Evolutionary conservation across 2,797 vertebrate species (phyloP).

Genomic region (Nyctalus aviator): DNA sequence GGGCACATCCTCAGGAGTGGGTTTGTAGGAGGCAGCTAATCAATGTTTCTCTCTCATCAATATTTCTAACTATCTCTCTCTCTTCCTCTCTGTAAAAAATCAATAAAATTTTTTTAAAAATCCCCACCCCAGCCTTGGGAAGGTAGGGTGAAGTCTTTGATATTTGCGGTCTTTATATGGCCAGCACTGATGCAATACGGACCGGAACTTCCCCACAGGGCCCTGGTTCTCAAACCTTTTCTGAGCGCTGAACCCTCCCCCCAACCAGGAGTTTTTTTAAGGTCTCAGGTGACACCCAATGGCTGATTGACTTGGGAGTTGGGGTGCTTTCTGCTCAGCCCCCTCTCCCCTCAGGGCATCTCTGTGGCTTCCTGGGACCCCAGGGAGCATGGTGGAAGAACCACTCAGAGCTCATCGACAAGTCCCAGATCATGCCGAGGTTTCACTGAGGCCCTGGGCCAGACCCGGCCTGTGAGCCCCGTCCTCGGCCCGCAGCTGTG

Average conservation of each 20-base stretch:
- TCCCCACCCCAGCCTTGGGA: neutral
- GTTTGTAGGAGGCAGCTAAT: too few species aligned
- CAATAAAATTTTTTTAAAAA: too few species aligned
- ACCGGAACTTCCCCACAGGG: neutral
- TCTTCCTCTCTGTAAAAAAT: too few species aligned
- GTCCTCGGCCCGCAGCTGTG: neutral
- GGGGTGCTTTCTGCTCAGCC: neutral
- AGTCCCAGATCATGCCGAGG: accelerated
- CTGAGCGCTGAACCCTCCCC: neutral
- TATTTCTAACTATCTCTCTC: too few species aligned
- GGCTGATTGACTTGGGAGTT: neutral
- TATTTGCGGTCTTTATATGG: neutral
- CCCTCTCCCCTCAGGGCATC: neutral
- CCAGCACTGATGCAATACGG: neutral
- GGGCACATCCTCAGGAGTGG: too few species aligned
- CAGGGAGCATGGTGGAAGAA: neutral
- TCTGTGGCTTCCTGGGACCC: neutral
- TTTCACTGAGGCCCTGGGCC: neutral
- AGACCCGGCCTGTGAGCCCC: neutral
- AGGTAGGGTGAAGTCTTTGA: neutral
- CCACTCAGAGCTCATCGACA: neutral
- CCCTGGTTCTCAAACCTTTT: neutral
- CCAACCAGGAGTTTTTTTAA: neutral
- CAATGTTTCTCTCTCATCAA: too few species aligned
- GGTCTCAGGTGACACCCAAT: neutral